These are phyloP conservation scores for Thunnus thynnus DNA, from an alignment of 2,113 vertebrate species.

Conservation along the genomic window DNA sequence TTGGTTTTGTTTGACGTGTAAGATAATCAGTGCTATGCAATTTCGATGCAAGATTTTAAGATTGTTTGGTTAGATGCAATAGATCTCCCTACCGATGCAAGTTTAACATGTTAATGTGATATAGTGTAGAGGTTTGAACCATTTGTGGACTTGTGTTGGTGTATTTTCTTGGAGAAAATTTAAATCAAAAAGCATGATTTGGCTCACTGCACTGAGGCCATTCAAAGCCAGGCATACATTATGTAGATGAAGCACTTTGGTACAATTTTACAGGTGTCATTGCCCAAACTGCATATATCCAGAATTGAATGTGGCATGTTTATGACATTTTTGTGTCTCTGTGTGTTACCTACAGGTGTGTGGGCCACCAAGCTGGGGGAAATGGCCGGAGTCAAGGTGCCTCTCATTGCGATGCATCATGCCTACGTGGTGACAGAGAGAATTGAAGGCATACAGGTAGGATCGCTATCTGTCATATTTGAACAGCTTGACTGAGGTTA, in stretches of 20 bases:
- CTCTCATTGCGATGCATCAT: constrained; percentile 94
- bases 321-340: neutral
- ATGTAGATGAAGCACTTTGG: too few species aligned
- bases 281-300: too few species aligned
- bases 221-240: too few species aligned
- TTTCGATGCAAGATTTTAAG: neutral
- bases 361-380: constrained; percentile 91
- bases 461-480: neutral
- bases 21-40: neutral
- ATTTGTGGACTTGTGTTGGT: too few species aligned
- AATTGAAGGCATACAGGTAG: constrained; percentile 97
- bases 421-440: constrained; percentile 97
- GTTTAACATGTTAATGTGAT: neutral
- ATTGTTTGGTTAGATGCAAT: too few species aligned
- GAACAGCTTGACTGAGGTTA: neutral
- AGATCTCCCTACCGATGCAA: neutral
- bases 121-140: neutral
- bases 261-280: too few species aligned
- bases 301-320: neutral
- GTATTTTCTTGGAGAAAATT: too few species aligned
- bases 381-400: constrained; percentile 94
- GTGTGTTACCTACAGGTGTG: constrained; percentile 84
- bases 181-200: too few species aligned
- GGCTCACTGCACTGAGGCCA: too few species aligned
- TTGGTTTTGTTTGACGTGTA: neutral